Percentiles rank a stretch among this genome's conserved stretches.
Evolutionary conservation across 2,797 vertebrate species (phyloP).

Genomic region (Sebastes hubbsi): DNA sequence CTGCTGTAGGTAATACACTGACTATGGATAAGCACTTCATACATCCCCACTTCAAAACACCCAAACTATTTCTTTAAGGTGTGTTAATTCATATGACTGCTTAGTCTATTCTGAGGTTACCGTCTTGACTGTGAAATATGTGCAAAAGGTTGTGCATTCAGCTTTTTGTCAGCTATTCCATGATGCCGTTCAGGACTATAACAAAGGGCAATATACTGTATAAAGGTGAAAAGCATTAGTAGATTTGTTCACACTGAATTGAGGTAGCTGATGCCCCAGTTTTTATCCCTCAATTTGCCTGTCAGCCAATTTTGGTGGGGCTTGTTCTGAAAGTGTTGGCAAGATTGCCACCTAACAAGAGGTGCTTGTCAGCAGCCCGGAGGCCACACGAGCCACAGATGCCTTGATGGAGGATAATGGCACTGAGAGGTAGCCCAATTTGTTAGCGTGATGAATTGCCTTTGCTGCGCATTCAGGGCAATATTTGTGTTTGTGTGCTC

Average conservation of each 20-base stretch:
- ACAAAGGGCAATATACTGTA: not conserved
- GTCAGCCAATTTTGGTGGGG: slow-evolving; percentile 30
- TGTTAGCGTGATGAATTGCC: slow-evolving; percentile 60
- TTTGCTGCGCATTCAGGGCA: slow-evolving; percentile 10
- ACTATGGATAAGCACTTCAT: not conserved
- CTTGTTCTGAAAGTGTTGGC: slow-evolving; percentile 27
- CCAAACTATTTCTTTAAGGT: not conserved
- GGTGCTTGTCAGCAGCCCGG: slow-evolving; percentile 40
- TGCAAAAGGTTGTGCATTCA: not conserved
- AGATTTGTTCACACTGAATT: slow-evolving; percentile 16
- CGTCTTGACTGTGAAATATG: slow-evolving; percentile 19
- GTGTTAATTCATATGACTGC: not conserved
- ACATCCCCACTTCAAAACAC: not conserved
- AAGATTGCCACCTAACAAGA: slow-evolving; percentile 42
- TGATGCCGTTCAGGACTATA: not conserved
- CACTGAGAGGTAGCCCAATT: slow-evolving; percentile 41
- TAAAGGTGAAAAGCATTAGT: slow-evolving; percentile 9
- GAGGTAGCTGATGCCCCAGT: slow-evolving; percentile 12
- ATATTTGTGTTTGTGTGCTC: slow-evolving; percentile 39
- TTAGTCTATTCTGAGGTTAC: slow-evolving; percentile 2
- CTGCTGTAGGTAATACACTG: not conserved
- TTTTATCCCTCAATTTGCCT: slow-evolving; percentile 41
- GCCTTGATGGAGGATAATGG: slow-evolving; percentile 45
- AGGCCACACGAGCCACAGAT: slow-evolving; percentile 34
- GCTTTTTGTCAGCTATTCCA: slow-evolving; percentile 13